Evolutionary conservation across 2,113 vertebrate species (phyloP).

Genomic region (Hydrochoerus hydrochaeris): DNA sequence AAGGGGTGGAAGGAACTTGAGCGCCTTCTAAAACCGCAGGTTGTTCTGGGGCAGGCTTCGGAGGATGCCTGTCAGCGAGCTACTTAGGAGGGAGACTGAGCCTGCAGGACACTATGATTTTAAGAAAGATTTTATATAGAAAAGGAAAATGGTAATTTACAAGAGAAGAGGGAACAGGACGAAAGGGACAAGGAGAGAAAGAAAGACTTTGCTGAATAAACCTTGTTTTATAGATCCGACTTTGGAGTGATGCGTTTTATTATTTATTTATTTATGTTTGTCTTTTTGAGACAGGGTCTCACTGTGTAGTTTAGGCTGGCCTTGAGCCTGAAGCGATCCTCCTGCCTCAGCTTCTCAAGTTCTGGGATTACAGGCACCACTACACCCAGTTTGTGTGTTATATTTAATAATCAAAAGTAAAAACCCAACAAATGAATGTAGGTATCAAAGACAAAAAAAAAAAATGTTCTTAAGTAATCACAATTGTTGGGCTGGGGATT

Average conservation of each 20-base stretch:
- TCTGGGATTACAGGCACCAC: no score
- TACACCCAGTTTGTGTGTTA: not conserved
- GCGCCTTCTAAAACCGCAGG: not conserved
- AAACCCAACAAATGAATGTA: slow-evolving; percentile 19
- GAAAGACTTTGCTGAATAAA: not conserved
- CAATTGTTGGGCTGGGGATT: no score
- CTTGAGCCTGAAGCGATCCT: no score
- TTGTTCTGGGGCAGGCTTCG: not conserved
- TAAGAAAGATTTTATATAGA: slow-evolving; percentile 16
- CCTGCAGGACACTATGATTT: not conserved
- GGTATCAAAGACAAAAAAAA: no score
- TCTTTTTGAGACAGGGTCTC: no score
- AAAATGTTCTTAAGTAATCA: no score
- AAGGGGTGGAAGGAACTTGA: not conserved
- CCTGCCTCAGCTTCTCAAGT: no score
- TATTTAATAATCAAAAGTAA: not conserved
- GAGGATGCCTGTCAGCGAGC: not conserved
- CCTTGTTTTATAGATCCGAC: not conserved
- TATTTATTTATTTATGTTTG: no score
- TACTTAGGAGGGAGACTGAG: not conserved
- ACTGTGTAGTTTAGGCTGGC: no score
- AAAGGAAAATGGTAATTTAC: not conserved
- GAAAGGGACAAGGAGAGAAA: not conserved
- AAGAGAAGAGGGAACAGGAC: not conserved
- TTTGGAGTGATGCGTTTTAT: slow-evolving; percentile 12